Percentiles rank a stretch among this genome's conserved stretches.
Evolutionary conservation across 2,888 invertebrate genomes (phyloP).

Genomic region (Elegia similella): DNA sequence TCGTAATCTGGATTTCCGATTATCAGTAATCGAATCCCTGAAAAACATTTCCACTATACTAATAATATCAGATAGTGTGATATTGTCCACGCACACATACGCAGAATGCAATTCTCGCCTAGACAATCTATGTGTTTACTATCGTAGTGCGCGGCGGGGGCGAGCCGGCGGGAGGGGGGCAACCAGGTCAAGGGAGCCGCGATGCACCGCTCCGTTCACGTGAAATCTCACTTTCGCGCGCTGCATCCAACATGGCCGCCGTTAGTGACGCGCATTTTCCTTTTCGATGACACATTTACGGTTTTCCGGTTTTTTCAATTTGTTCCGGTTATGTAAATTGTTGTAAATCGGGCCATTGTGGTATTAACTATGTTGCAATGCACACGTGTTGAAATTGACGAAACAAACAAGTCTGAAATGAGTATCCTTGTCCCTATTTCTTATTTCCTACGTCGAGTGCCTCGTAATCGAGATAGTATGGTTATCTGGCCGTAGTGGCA

Average conservation of each 20-base stretch:
- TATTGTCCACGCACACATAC: constrained; percentile 28
- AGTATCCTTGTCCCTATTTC: constrained; percentile 78
- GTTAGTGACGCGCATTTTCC: constrained; percentile 61
- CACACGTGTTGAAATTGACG: constrained; percentile 69
- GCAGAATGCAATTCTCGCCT: constrained; percentile 44
- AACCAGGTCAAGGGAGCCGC: constrained; percentile 79
- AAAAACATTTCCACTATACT: constrained; percentile 45
- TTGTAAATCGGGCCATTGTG: constrained; percentile 10
- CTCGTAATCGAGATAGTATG: constrained; percentile 68
- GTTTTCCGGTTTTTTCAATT: constrained; percentile 35
- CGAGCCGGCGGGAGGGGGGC: constrained; percentile 30
- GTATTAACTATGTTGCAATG: constrained; percentile 54
- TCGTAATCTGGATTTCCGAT: not conserved
- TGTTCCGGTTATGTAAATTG: constrained; percentile 9
- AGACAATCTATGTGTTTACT: constrained; percentile 64
- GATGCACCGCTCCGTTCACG: constrained; percentile 80
- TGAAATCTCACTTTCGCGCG: constrained; percentile 81
- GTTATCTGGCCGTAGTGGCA: constrained; percentile 58
- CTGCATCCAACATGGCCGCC: constrained; percentile 69
- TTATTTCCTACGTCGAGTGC: constrained; percentile 68
- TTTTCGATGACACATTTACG: constrained; percentile 62
- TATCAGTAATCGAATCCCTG: constrained; percentile 41
- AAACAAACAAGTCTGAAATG: constrained; percentile 59
- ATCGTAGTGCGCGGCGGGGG: constrained; percentile 53
- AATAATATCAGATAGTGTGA: constrained; percentile 32